Evolutionary conservation across 2,797 vertebrate genomes (phyloP).

Genomic region (Tangara arthus): DNA sequence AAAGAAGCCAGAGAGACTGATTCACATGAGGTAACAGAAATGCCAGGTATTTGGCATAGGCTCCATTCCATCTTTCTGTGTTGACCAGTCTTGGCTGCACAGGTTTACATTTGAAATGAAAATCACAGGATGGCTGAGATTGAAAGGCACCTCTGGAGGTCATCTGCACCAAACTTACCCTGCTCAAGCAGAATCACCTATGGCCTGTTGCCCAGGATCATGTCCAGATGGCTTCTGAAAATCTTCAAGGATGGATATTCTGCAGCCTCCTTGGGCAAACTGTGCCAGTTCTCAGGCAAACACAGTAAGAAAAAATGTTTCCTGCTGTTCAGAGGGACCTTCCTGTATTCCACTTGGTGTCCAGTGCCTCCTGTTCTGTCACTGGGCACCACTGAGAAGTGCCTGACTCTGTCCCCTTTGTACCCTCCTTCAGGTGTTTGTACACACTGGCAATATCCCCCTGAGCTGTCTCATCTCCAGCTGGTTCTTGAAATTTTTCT

Average conservation of each 20-base stretch:
- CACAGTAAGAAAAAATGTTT: neutral
- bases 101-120: neutral
- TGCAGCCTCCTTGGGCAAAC: neutral
- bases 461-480: neutral
- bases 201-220: rapidly evolving
- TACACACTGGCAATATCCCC: neutral
- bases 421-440: neutral
- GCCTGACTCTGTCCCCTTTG: neutral
- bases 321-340: neutral
- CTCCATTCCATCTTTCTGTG: neutral
- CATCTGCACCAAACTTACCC: rapidly evolving
- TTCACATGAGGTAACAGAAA: neutral
- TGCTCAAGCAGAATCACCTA: neutral
- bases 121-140: neutral
- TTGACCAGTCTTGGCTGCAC: neutral
- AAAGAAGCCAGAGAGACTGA: neutral
- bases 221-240: neutral
- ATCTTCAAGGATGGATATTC: neutral
- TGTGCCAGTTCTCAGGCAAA: neutral
- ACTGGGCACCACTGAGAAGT: neutral
- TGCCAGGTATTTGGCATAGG: neutral
- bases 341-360: neutral
- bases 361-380: neutral
- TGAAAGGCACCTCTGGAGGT: neutral
- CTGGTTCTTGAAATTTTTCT: neutral